Base-by-base conservation (phyloP, 2,113 vertebrate genomes). In the Xiphophorus maculatus region DNA sequence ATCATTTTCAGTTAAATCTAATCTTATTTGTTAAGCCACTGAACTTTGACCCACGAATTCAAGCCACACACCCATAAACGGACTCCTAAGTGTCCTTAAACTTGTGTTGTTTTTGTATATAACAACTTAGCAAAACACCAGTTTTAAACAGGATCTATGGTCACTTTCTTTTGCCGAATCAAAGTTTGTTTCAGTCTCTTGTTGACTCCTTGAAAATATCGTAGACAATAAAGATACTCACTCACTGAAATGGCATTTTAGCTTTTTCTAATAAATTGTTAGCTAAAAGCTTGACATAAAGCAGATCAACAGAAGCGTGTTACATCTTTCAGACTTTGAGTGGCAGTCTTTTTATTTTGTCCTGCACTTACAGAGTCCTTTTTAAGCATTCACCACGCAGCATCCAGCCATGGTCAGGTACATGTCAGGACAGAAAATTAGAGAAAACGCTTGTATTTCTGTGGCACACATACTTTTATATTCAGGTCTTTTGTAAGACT, bases 401-500 rank as follows among this genome's bases (percentile, higher is more conserved):
- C 7, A 54, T 54, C 19, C 51, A 25, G 4, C 22, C 5, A 54
- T 54, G 22, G 19, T 54, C 51, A 25, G 7, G 51, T 54, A 54
- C 51, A 54, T 25, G 22, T 54, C 7, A 25, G 19, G 22, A 8
- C 4, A 54, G 7, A 54, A 42, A 81, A 37, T 40, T 63, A 77
- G 32, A 30, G 67, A 0, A 14, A 62, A 29, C 48, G 63, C 15
- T 62, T 73, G 71, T 61, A 22, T 75, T 77, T 44, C 37, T 29
- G 28, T 22, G 63, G 61, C 65, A 32, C 70, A 62, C 70, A 25
- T 69, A 51, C 61, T 33, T 44, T 67, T 60, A 66, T 70, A 68
- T 37, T 67, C 19, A 15, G 37, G 19, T 68, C 73, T 71, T 77
- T 80, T 69, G 79, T 86, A 74, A 60, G 35, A 51, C 71, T 77